These are phyloP conservation scores for Epinotia demarniana DNA, from an alignment of 2,888 invertebrate genomes.

Conservation along the genomic window DNA sequence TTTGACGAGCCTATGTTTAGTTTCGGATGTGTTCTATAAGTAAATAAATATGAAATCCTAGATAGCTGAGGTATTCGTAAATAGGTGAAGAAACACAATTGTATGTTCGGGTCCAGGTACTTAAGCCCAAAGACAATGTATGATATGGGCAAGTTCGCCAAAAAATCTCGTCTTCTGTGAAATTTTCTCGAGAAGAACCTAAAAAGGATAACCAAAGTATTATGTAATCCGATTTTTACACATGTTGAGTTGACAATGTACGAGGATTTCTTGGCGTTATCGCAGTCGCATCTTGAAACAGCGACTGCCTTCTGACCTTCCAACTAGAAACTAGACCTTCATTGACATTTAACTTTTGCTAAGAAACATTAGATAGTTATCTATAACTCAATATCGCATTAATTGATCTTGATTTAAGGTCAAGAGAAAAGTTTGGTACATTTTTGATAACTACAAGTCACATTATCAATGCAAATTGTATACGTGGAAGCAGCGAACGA, in stretches of 20 bases:
- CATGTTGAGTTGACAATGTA: not conserved
- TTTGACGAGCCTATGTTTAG: slow-evolving; percentile 75
- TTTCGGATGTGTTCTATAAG: slow-evolving; percentile 72
- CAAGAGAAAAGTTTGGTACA: not conserved
- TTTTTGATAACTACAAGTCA: too few relatives aligned
- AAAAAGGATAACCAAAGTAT: slow-evolving; percentile 26
- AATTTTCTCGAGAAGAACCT: slow-evolving; percentile 77
- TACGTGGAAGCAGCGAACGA: too few relatives aligned
- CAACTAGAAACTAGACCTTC: too few relatives aligned
- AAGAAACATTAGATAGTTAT: too few relatives aligned
- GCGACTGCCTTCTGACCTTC: too few relatives aligned
- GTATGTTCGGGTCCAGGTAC: slow-evolving; percentile 53
- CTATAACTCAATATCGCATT: not conserved
- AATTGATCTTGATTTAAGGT: not conserved
- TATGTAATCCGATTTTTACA: not conserved
- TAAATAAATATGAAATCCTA: slow-evolving; percentile 76
- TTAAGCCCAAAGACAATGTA: slow-evolving; percentile 67
- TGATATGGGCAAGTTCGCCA: slow-evolving; percentile 71
- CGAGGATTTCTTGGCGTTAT: too few relatives aligned
- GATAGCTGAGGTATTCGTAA: slow-evolving; percentile 73
- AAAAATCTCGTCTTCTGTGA: slow-evolving; percentile 72
- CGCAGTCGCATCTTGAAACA: too few relatives aligned
- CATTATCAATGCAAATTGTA: too few relatives aligned
- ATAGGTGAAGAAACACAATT: slow-evolving; percentile 67
- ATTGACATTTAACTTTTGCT: too few relatives aligned